These are phyloP conservation scores for Heteromurus nitidus DNA, from an alignment of 2,888 invertebrate genomes.

Conservation along the genomic window DNA sequence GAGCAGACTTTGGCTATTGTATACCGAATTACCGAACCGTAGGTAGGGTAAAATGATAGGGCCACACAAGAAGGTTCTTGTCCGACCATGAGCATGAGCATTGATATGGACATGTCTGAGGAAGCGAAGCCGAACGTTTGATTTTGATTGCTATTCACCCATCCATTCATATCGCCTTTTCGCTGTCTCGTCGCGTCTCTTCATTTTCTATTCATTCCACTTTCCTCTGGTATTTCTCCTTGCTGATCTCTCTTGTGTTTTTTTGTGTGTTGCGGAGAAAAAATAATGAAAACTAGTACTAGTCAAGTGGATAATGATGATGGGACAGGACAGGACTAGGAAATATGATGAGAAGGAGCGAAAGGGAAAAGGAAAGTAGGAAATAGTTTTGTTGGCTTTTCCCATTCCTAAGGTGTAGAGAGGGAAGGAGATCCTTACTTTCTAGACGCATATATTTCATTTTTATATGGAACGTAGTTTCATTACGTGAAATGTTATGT, in stretches of 20 bases:
- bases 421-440: not conserved
- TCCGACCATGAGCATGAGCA: too few species aligned
- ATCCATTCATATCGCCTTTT: constrained; percentile 12
- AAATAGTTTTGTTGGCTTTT: constrained; percentile 26
- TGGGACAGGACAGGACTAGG: constrained; percentile 21
- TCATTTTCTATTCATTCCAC: not conserved
- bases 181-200: too few species aligned
- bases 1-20: too few species aligned
- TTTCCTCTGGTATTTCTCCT: constrained; percentile 20
- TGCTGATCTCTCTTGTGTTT: constrained; percentile 17
- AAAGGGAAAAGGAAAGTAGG: constrained; percentile 5
- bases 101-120: too few species aligned
- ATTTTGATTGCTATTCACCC: constrained; percentile 37
- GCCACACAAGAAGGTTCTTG: too few species aligned
- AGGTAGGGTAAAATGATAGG: too few species aligned
- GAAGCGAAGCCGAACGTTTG: constrained; percentile 39
- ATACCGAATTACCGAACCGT: too few species aligned
- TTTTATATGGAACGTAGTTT: too few species aligned
- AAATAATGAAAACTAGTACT: not conserved
- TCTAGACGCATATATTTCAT: too few species aligned
- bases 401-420: not conserved
- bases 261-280: not conserved
- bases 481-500: too few species aligned
- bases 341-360: constrained; percentile 17
- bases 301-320: constrained; percentile 15